A percentile compares a stretch with the other conserved stretches of the same genome.
Evolutionary conservation across 2,113 vertebrate species (phyloP).

Genomic region (Pygoscelis adeliae): DNA sequence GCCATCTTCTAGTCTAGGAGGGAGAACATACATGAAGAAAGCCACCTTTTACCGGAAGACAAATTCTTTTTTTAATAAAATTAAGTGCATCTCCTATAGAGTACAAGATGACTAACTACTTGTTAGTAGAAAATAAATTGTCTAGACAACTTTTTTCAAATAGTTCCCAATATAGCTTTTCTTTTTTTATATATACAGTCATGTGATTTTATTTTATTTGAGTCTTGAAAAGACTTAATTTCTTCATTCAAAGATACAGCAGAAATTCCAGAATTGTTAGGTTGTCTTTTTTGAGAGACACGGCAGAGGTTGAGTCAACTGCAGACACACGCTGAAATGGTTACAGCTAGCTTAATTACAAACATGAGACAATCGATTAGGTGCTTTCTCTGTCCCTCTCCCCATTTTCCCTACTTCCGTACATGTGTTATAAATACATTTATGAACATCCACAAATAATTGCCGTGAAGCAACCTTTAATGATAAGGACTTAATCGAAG

Average conservation of each 20-base stretch:
- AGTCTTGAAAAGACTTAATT: not conserved
- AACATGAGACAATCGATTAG: not conserved
- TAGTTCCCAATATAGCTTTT: not conserved
- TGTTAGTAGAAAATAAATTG: not conserved
- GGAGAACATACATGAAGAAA: not conserved
- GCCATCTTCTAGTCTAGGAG: not conserved
- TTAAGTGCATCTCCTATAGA: not conserved
- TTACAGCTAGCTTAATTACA: not conserved
- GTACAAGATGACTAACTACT: not conserved
- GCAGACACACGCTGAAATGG: not conserved
- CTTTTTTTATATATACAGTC: not conserved
- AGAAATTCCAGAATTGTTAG: not conserved
- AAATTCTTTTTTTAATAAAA: not conserved
- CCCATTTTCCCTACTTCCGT: not conserved
- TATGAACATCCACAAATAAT: not conserved
- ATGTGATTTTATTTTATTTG: not conserved
- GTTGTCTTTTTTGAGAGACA: not conserved
- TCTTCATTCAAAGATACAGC: not conserved
- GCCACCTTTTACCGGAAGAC: not conserved
- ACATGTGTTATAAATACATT: not conserved
- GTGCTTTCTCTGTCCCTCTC: not conserved
- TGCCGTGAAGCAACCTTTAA: constrained; percentile 6
- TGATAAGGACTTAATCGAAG: not conserved
- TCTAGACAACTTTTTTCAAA: not conserved
- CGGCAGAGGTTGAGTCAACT: not conserved